phyloP scores from a whole-genome alignment of 2,797 vertebrate species.

The Myoxocephalus aenaeus region DNA sequence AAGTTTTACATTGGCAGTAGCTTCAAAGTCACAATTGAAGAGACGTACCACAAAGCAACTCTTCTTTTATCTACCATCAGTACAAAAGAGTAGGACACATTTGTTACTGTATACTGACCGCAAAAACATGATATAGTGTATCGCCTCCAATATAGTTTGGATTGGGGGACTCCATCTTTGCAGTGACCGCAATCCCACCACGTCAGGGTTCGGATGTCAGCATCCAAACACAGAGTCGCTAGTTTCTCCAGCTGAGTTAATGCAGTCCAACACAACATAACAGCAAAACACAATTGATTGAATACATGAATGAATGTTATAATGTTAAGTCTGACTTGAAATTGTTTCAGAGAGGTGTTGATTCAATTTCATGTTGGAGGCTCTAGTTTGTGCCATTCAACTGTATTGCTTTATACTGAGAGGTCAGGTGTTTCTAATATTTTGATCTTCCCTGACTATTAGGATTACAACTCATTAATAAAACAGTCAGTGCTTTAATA shows the following conservation, averaged over 20 bases:
- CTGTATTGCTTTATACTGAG: neutral
- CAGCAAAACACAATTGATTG: neutral
- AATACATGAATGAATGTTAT: neutral
- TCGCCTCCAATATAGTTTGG: neutral
- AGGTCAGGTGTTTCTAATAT: neutral
- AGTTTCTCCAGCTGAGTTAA: neutral
- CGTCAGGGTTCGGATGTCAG: neutral
- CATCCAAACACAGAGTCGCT: slow-evolving; percentile 7
- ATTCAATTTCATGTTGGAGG: neutral
- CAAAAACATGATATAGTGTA: neutral
- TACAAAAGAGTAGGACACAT: neutral
- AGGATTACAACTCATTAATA: neutral
- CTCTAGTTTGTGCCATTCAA: neutral
- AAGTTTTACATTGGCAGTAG: neutral
- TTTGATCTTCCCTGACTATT: neutral
- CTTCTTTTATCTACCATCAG: neutral
- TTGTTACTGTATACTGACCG: neutral
- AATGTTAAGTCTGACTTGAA: neutral
- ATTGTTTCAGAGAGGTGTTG: neutral
- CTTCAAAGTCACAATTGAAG: neutral
- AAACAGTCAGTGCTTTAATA: neutral
- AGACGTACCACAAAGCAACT: neutral
- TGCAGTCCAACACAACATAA: neutral
- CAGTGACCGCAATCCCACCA: neutral
- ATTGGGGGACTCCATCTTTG: neutral